These are phyloP conservation scores for Carollia perspicillata DNA, from an alignment of 2,113 vertebrate genomes.

Conservation along the genomic window DNA sequence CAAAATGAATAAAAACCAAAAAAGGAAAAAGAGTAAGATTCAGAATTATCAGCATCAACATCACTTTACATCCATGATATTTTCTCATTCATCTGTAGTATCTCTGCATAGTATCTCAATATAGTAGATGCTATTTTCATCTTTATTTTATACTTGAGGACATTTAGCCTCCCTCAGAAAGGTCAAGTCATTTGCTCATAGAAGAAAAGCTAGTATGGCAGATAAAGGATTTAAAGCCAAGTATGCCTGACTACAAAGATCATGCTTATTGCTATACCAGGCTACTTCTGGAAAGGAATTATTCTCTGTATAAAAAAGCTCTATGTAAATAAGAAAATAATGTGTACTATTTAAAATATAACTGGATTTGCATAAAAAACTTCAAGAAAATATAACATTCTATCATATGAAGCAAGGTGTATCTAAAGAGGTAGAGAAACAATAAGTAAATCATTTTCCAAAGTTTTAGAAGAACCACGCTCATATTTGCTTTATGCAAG, in stretches of 20 bases:
- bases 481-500: conserved; percentile 23
- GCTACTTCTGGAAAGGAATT: not conserved
- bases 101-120: not conserved
- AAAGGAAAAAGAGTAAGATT: not conserved
- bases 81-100: not conserved
- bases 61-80: not conserved
- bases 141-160: conserved; percentile 13
- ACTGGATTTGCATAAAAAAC: not conserved
- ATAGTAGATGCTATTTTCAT: conserved; percentile 17
- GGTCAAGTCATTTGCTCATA: not conserved
- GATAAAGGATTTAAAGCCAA: conserved; percentile 7
- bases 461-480: not conserved
- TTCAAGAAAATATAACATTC: conserved; percentile 17
- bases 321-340: conserved; percentile 2
- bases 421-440: not conserved
- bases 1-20: not conserved
- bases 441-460: conserved; percentile 27
- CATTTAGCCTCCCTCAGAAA: not conserved
- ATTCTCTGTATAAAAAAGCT: not conserved
- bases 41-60: conserved; percentile 12
- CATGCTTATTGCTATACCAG: not conserved
- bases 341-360: conserved; percentile 33
- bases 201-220: not conserved
- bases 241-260: conserved; percentile 24
- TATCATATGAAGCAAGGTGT: not conserved